Evolutionary conservation across 2,113 vertebrate genomes (phyloP), one percentile per base, ranked within the genome.

Genomic region (Corythaeola cristata): DNA sequence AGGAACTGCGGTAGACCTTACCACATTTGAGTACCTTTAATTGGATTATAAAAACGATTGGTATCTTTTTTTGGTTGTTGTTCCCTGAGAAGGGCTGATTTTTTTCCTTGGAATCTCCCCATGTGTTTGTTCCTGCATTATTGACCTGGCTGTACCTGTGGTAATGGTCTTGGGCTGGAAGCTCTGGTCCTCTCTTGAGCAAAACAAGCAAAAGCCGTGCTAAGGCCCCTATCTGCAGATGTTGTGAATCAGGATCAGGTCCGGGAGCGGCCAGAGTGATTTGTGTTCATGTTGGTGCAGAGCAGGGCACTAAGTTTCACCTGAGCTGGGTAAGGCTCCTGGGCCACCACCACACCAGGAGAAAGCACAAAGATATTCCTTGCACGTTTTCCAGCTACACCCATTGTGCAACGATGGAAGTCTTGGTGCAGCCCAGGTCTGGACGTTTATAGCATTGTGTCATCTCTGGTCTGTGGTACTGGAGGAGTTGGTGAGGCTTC

Each of bases 221-320:
- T 53, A 33, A 75, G 52, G 47, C 9, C 22, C 28, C 47, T 30
- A 2, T 55, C 47, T 55, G 23, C 32, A 44, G 50, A 9, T 66
- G 55, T 3, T 53, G 27, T 60, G 72, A 68, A 18, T n/a, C 20
- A 56, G 67, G 23, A 12, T 52, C 15, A 49, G 47, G 52, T n/a
- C 3, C 2, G 45, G 26, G 5, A 41, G 9, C 8, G 32, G 19
- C 8, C 18, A 80, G 72, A 28, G 9, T 0, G 0, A 55, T 77
- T 88, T 73, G 47, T 55, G n/a, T 28, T 49, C 11, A 0, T 52
- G 3, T 3, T 45, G 33, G 12, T 55, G 47, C 19, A 81, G 60
- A 90, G 33, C 19, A 81, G 50, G 37, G 14, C 26, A 13, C 20
- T 41, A 30, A 41, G 18, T 56, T 88, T 73, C 0, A 9, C 11